A percentile compares a stretch with the other conserved stretches of the same genome.
phyloP scores from a whole-genome alignment of 2,797 vertebrate genomes.

The Naso thynnoides region DNA sequence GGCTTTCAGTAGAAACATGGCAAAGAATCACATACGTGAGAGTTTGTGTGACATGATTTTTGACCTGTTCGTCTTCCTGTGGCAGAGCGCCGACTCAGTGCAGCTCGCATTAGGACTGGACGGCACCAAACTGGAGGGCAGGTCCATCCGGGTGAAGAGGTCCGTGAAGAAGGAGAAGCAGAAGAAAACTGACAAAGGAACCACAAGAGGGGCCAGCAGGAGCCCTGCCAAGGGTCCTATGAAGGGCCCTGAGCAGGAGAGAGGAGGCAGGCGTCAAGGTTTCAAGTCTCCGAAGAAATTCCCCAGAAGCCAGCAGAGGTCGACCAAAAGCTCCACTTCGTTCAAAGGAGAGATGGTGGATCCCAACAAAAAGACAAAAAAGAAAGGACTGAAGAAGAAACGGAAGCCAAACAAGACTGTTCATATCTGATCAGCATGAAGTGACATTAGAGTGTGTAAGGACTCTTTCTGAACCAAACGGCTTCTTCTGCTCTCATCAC shows the following conservation, averaged over 20 bases:
- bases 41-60: too few species aligned
- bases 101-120: slow-evolving; percentile 83
- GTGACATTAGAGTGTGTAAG: neutral
- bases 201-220: neutral
- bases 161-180: slow-evolving; percentile 80
- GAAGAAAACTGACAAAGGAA: neutral
- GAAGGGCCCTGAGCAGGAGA: neutral
- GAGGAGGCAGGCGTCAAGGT: neutral
- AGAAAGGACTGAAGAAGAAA: slow-evolving; percentile 76
- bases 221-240: neutral
- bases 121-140: slow-evolving; percentile 71
- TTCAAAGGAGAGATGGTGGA: slow-evolving; percentile 81
- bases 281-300: slow-evolving; percentile 40
- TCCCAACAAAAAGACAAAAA: slow-evolving; percentile 60
- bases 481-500: neutral
- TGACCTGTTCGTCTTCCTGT: neutral
- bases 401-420: slow-evolving; percentile 57
- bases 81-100: slow-evolving; percentile 80
- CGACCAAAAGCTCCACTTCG: slow-evolving; percentile 25
- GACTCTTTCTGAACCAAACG: neutral
- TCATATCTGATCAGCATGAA: slow-evolving; percentile 50
- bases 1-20: too few species aligned
- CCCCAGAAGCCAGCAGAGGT: slow-evolving; percentile 26
- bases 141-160: slow-evolving; percentile 81
- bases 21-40: too few species aligned